Evolutionary conservation across 2,888 invertebrate genomes (phyloP), one percentile per base, ranked within the genome.

Genomic region (Itoplectis maculator): DNA sequence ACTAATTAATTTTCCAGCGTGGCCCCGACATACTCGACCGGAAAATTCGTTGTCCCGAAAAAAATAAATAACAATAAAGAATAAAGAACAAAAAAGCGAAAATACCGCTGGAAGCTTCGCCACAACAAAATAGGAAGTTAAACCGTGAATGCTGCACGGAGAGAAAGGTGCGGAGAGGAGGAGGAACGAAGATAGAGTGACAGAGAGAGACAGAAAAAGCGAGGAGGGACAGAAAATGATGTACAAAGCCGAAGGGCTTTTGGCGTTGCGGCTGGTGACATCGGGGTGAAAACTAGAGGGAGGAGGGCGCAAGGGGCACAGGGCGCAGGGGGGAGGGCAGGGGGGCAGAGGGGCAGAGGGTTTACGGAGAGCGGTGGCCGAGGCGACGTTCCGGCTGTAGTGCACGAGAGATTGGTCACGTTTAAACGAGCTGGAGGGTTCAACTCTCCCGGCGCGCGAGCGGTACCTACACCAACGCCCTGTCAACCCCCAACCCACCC

Each of bases 351-450:
- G 11, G 56, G 35, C 20, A 56, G 29, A 9, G 20, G 40, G 51
- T 47, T 47, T 42, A 45, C 45, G 18, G 47, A 35, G 47, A 35
- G 47, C 37, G 56, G 65, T 47, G 56, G 65, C 47, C 56, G 23
- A 40, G 65, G 47, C 79, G 65, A 78, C 73, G 63, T 63, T 72
- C 49, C 40, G 56, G 65, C 69, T 70, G 45, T 8, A 29, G 81
- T 45, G 66, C 63, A 74, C 56, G 42, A 61, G 79, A 78, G 74
- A 80, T 83, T 83, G 77, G 78, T 47, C 75, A 82, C 83, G 81
- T 82, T 80, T 73, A 65, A 82, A 82, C 79, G 66, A 59, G 59
- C 51, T 51, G 61, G 40, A 42, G 70, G 54, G 45, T 20, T 37
- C 29, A 42, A 59, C 56, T 29, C 56, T 29, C 40, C 23, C 40